Evolutionary conservation across 2,888 invertebrate genomes (phyloP).

Genomic region (Escarpia spicata): DNA sequence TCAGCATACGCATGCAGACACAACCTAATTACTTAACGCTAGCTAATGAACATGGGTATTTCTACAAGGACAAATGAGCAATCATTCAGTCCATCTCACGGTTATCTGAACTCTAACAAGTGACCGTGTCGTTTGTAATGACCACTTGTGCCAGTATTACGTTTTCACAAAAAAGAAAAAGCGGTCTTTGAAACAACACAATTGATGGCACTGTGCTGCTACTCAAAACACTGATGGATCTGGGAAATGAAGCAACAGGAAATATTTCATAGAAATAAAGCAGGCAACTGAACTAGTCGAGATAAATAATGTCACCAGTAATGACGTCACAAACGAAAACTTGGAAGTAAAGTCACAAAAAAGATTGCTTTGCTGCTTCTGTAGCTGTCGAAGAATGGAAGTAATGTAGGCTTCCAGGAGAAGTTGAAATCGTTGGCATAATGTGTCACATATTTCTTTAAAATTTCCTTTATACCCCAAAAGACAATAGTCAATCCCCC

Average conservation of each 20-base stretch:
- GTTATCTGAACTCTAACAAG: not conserved
- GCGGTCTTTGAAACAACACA: not conserved
- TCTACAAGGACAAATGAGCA: not conserved
- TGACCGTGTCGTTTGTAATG: not conserved
- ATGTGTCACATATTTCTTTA: too few species aligned
- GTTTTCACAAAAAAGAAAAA: not conserved
- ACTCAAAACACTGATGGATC: not conserved
- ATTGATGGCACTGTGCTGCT: not conserved
- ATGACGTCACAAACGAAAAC: not conserved
- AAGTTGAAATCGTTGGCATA: too few species aligned
- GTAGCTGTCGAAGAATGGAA: not conserved
- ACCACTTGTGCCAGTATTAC: not conserved
- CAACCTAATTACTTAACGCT: conserved; percentile 8
- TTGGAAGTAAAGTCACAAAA: not conserved
- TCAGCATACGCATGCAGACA: not conserved
- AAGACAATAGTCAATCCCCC: too few species aligned
- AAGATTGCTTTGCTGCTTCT: not conserved
- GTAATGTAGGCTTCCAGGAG: not conserved
- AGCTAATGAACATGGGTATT: not conserved
- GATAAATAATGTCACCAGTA: not conserved
- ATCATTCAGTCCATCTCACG: not conserved
- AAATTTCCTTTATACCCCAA: too few species aligned
- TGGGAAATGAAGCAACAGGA: not conserved
- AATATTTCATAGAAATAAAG: not conserved
- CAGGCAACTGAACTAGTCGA: not conserved